Percentiles rank a stretch among this genome's conserved stretches.
These are phyloP conservation scores for Crypturellus tataupa DNA, from an alignment of 2,797 vertebrate genomes.

Conservation along the genomic window DNA sequence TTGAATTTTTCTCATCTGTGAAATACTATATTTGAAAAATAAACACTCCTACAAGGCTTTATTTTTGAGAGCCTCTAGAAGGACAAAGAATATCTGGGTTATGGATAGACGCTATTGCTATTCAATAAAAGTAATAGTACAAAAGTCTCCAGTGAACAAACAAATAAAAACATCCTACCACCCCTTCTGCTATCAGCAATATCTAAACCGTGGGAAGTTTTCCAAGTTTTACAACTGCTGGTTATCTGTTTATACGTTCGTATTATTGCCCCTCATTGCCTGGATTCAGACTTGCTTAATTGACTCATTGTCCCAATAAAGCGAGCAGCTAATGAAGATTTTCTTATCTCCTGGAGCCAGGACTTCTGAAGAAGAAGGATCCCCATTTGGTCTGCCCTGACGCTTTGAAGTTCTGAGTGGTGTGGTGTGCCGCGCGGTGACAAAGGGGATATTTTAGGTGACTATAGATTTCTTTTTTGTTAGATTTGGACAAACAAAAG, in stretches of 20 bases:
- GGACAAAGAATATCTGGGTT: not conserved
- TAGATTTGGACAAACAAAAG: not conserved
- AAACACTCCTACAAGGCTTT: not conserved
- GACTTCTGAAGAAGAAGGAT: constrained; percentile 17
- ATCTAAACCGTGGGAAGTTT: not conserved
- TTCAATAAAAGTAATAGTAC: not conserved
- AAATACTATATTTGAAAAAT: not conserved
- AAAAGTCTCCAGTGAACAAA: not conserved
- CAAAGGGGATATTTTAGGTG: not conserved
- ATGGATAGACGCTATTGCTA: not conserved
- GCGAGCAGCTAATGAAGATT: constrained; percentile 55
- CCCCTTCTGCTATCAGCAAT: not conserved
- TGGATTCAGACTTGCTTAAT: constrained; percentile 2
- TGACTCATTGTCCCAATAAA: not conserved
- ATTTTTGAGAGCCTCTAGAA: not conserved
- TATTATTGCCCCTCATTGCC: not conserved
- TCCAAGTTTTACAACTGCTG: not conserved
- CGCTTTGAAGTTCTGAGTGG: constrained; percentile 11
- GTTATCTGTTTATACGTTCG: not conserved
- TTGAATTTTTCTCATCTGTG: constrained; percentile 35
- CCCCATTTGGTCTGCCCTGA: not conserved
- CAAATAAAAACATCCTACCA: not conserved
- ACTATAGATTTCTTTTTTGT: not conserved
- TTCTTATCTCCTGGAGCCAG: constrained; percentile 25
- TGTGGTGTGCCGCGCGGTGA: not conserved